A percentile compares a stretch with the other conserved stretches of the same genome.
Evolutionary conservation across 2,113 vertebrate genomes (phyloP).

Genomic region (Megalops atlanticus): DNA sequence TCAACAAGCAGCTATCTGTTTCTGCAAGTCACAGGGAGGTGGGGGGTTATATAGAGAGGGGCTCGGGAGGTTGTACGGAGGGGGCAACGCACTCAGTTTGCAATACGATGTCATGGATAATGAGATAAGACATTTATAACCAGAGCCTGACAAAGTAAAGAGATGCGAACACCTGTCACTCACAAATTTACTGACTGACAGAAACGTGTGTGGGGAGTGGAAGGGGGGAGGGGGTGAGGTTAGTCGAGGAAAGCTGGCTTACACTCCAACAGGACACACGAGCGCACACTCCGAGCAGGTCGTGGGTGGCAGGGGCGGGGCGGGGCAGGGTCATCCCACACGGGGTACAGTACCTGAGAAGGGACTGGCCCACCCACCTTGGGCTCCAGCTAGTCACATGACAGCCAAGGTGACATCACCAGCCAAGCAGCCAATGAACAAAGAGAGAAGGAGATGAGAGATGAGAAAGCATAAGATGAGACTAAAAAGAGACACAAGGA

Average conservation of each 20-base stretch:
- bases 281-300: constrained; percentile 74
- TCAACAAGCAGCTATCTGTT: neutral
- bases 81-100: neutral
- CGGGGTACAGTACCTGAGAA: constrained; percentile 75
- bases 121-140: neutral
- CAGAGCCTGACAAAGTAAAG: neutral
- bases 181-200: neutral
- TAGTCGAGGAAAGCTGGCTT: constrained; percentile 66
- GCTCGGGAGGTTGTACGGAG: neutral
- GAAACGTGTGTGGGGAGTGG: constrained; percentile 16
- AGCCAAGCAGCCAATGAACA: constrained; percentile 51
- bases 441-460: too few species aligned
- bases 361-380: constrained; percentile 60
- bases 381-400: constrained; percentile 72
- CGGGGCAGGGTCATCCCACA: constrained; percentile 44
- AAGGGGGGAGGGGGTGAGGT: constrained; percentile 21
- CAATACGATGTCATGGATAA: neutral
- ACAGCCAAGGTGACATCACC: constrained; percentile 53
- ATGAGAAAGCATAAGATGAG: too few species aligned
- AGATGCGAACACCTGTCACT: neutral
- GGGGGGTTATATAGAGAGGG: too few species aligned
- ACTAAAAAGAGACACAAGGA: too few species aligned
- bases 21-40: neutral
- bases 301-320: constrained; percentile 58
- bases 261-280: constrained; percentile 76